These are phyloP conservation scores for Vespertilio murinus DNA, from an alignment of 2,797 vertebrate genomes.

Conservation along the genomic window DNA sequence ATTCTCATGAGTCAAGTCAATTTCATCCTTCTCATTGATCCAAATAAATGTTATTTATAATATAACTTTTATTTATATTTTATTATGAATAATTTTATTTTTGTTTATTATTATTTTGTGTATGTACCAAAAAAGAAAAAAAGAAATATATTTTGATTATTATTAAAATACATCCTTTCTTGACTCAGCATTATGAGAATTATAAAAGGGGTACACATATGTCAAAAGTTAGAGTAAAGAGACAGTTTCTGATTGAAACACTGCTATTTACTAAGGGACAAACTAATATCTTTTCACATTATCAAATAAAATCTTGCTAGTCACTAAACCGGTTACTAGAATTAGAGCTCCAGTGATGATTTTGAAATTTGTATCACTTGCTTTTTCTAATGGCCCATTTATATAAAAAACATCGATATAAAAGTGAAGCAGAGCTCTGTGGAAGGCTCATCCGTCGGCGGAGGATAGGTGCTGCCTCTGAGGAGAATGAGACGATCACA, in stretches of 20 bases:
- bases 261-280: not conserved
- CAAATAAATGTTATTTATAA: too few species aligned
- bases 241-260: conserved; percentile 1
- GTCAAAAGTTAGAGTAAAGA: too few species aligned
- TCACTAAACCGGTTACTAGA: conserved; percentile 27
- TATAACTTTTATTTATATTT: too few species aligned
- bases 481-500: conserved; percentile 48
- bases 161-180: too few species aligned
- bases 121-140: too few species aligned
- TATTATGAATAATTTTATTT: too few species aligned
- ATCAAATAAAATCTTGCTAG: conserved; percentile 37
- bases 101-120: too few species aligned
- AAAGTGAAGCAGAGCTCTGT: not conserved
- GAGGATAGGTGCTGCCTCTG: not conserved
- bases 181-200: too few species aligned
- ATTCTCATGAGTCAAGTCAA: too few species aligned
- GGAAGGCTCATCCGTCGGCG: not conserved
- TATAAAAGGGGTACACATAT: too few species aligned
- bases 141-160: too few species aligned
- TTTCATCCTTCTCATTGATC: too few species aligned
- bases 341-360: conserved; percentile 19
- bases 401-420: conserved; percentile 35
- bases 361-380: conserved; percentile 39
- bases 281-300: not conserved
- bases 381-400: conserved; percentile 47